Percentiles rank a stretch among this genome's conserved stretches.
phyloP scores from a whole-genome alignment of 2,888 invertebrate genomes.

The Ferdinandea cuprea region DNA sequence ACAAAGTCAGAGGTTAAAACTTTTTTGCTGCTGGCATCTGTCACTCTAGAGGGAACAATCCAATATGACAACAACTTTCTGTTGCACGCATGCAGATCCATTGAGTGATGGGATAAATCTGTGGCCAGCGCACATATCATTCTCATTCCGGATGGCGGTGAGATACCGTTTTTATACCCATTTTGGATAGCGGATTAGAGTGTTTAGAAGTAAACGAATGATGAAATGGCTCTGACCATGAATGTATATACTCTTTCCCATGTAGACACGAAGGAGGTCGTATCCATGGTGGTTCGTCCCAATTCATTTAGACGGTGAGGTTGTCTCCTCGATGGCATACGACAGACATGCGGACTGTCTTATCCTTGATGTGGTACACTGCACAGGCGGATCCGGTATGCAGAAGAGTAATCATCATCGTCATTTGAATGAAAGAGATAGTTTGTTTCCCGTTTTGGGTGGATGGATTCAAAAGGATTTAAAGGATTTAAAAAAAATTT shows the following conservation, averaged over 20 bases:
- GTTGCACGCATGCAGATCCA: slow-evolving; percentile 61
- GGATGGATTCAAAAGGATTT: slow-evolving; percentile 10
- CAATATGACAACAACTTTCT: slow-evolving; percentile 25
- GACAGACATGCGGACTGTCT: slow-evolving; percentile 31
- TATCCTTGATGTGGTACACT: slow-evolving; percentile 50
- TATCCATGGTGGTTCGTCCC: slow-evolving; percentile 31
- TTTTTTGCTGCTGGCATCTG: slow-evolving; percentile 65
- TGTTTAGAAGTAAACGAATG: slow-evolving; percentile 63
- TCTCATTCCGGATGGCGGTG: slow-evolving; percentile 24
- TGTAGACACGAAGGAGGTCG: slow-evolving; percentile 66
- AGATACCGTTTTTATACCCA: slow-evolving; percentile 31
- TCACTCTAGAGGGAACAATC: slow-evolving; percentile 54
- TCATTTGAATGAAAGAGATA: slow-evolving; percentile 35
- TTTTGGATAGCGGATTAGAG: slow-evolving; percentile 63
- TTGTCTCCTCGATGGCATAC: slow-evolving; percentile 10
- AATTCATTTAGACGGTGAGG: slow-evolving; percentile 29
- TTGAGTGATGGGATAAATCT: slow-evolving; percentile 70
- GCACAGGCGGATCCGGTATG: slow-evolving; percentile 58
- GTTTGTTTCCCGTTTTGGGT: neutral
- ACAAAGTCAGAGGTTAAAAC: slow-evolving; percentile 12
- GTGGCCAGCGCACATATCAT: slow-evolving; percentile 63
- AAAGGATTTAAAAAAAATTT: neutral
- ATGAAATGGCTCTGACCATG: slow-evolving; percentile 38
- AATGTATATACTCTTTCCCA: slow-evolving; percentile 51
- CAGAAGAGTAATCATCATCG: slow-evolving; percentile 42